Conservation (phyloP, 2,113 vertebrate genomes). For the Spheniscus mendiculus region DNA sequence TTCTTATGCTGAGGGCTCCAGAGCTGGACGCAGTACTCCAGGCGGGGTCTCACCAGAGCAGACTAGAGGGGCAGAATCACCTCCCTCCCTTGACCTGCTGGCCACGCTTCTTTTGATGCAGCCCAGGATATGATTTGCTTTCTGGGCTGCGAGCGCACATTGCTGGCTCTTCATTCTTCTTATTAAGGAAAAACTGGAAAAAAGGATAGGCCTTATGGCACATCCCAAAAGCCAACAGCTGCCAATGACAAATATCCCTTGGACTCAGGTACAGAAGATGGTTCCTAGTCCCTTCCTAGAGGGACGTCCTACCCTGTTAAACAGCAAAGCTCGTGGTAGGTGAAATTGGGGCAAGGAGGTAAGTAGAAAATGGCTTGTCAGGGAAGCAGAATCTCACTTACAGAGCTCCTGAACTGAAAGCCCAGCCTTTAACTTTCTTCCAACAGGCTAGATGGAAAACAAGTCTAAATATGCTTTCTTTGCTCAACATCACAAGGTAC, state of each 20-base stretch:
- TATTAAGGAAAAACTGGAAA: not conserved
- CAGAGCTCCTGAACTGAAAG: not conserved
- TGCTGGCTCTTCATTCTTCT: not conserved
- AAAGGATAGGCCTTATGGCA: not conserved
- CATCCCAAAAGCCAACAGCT: not conserved
- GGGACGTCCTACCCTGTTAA: accelerated
- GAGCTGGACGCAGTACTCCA: not conserved
- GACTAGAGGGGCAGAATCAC: not conserved
- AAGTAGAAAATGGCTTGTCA: not conserved
- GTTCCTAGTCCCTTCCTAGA: not conserved
- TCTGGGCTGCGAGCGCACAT: not conserved
- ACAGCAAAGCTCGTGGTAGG: accelerated
- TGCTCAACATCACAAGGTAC: not conserved
- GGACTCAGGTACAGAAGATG: not conserved
- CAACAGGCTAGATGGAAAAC: not conserved
- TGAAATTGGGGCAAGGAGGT: not conserved
- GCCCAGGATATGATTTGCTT: not conserved
- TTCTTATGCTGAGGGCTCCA: not conserved
- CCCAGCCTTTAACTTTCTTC: not conserved
- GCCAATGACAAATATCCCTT: not conserved
- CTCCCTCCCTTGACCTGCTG: not conserved
- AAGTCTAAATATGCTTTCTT: not conserved
- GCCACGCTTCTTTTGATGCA: not conserved
- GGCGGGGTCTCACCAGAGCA: too few relatives aligned
- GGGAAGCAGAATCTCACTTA: not conserved